Base-by-base conservation (phyloP, 2,797 vertebrate genomes). In the Falco rusticolus region DNA sequence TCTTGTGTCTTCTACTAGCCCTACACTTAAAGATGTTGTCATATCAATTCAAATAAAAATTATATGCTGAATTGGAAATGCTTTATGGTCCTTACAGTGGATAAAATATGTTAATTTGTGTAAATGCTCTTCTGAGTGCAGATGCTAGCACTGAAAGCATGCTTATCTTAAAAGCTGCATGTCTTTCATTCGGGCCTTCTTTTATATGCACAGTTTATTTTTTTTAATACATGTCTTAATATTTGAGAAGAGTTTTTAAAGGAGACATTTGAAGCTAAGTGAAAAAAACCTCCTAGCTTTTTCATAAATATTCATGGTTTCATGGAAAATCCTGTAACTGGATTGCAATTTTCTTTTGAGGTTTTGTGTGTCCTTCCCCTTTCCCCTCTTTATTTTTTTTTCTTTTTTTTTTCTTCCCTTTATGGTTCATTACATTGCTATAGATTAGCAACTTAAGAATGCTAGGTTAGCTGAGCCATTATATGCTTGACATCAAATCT, bases 91-190 rank as follows among this genome's bases (percentile, higher is more conserved):
- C 93, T 97, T 97, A 97, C 86, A 98, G 97, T 97, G 97, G 95
- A 97, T 98, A 98, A 98, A 98, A 98, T 98, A 98, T 98, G 98
- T 86, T 98, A 98, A 98, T 98, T 97, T 98, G 97, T 98, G 97
- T 98, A 98, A 98, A 98, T 97, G 95, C 95, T 97, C 95, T 96
- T 97, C 96, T 96, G 97, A 97, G 96, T 96, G 80, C 96, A 97
- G 97, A 98, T 98, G 97, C 96, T 97, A 88, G 87, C 85, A 70
- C 70, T 95, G 95, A 97, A 98, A 97, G 94, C 87, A 91, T 70
- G 90, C 97, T 98, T 98, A 97, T 98, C 97, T 98, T 97, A 95
- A 98, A 98, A 97, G 97, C 97, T 84, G 87, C 71, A 65, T 96
- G 94, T 97, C 97, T 98, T 97, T 98, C 96, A 97, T 97, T 96